Conservation (phyloP, 2,797 vertebrate species). For the Pangasius djambal region DNA sequence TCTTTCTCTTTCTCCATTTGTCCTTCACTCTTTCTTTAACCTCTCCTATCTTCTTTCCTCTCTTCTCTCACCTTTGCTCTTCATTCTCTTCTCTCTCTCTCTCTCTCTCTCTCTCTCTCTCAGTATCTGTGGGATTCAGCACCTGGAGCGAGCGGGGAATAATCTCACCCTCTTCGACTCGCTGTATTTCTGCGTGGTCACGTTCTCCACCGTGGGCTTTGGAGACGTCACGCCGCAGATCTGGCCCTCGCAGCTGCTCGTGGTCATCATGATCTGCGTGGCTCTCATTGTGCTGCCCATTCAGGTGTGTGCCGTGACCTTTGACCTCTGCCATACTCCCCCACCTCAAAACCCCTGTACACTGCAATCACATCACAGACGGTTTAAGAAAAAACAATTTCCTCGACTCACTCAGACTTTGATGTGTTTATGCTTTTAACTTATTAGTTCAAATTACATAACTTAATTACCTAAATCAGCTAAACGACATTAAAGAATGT, state of each 20-base stretch:
- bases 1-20: too few species aligned
- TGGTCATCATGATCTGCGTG: conserved; percentile 87
- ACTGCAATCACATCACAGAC: not conserved
- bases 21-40: not conserved
- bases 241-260: conserved; percentile 86
- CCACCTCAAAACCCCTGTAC: not conserved
- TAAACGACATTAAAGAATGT: not conserved
- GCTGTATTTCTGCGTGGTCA: conserved; percentile 86
- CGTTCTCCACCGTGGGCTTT: conserved; percentile 85
- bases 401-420: not conserved
- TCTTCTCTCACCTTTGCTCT: not conserved
- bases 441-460: not conserved
- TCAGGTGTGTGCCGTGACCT: conserved; percentile 70
- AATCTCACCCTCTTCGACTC: conserved; percentile 86
- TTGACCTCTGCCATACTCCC: not conserved
- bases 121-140: conserved; percentile 86
- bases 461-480: too few species aligned
- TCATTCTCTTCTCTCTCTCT: not conserved
- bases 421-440: not conserved
- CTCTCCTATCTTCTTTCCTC: not conserved
- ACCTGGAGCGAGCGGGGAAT: conserved; percentile 83
- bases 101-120: not conserved
- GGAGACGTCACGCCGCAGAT: conserved; percentile 84
- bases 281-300: conserved; percentile 85
- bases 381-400: not conserved